A percentile compares a stretch with the other conserved stretches of the same genome.
Evolutionary conservation across 2,797 vertebrate species (phyloP).

Genomic region (Pampus argenteus): DNA sequence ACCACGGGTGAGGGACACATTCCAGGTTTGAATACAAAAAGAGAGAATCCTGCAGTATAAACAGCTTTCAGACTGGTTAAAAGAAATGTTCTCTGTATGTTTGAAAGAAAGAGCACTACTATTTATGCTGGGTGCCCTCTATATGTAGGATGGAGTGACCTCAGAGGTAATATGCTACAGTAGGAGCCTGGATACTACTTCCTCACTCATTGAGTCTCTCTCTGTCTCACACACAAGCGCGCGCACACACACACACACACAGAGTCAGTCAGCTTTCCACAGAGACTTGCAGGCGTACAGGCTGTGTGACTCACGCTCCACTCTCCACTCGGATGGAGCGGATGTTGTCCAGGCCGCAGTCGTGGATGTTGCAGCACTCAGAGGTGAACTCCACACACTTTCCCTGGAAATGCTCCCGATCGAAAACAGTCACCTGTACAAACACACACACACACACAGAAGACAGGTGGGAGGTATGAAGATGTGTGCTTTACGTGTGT

Average conservation of each 20-base stretch:
- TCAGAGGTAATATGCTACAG: conserved; percentile 12
- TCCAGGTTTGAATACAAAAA: neutral
- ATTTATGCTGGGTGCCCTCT: neutral
- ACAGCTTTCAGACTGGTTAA: neutral
- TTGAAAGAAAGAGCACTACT: neutral
- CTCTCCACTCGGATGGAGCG: conserved; percentile 81
- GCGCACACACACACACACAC: conserved; percentile 13
- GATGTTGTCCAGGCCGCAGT: conserved; percentile 82
- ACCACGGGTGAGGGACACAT: neutral
- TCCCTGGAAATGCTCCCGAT: conserved; percentile 81
- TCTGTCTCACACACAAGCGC: conserved; percentile 24
- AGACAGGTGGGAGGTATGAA: neutral
- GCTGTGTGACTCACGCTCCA: conserved; percentile 81
- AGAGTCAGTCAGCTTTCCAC: conserved; percentile 56
- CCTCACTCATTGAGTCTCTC: conserved; percentile 27
- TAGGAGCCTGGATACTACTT: conserved; percentile 31
- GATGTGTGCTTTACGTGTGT: neutral
- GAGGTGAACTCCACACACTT: conserved; percentile 77
- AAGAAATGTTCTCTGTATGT: neutral
- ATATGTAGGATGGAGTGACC: conserved; percentile 1
- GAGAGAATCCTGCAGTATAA: neutral
- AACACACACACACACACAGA: conserved; percentile 11
- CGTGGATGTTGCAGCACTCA: conserved; percentile 81
- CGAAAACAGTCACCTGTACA: conserved; percentile 76
- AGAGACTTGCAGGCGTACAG: conserved; percentile 71